Base-by-base conservation (phyloP, 2,888 invertebrate species). In the Augiades crinisus region DNA sequence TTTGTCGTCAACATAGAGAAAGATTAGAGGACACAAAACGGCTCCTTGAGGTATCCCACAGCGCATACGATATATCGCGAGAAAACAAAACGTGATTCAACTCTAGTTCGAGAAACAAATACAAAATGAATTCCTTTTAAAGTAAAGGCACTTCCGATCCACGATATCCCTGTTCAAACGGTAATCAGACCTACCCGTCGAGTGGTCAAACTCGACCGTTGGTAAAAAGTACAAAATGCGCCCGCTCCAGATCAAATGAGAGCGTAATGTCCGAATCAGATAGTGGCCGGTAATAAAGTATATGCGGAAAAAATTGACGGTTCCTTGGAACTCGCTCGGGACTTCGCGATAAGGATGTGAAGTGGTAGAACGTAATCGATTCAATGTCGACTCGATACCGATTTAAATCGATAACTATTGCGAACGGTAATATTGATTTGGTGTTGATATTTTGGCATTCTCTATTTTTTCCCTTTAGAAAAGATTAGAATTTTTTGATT, bases 161-260 rank as follows among this genome's bases (percentile, higher is more conserved):
- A 60, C 55, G 57, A 54, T 8, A 60, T 62, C 57, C n/a, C 1
- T 8, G 58, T 24, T 16, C 41, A 41, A 52, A 24, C 14, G 30
- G 36, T 51, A 45, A 40, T 50, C 53, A 65, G 60, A 64, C 72
- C 74, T 56, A 61, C 61, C 55, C 63, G 68, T 65, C 65, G 55
- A 64, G 68, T 62, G 70, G 69, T 67, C 60, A 70, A 74, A 70
- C 67, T 65, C 62, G 70, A 62, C 67, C 60, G 67, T 61, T 64
- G 72, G 70, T 67, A 63, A 64, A 67, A 62, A 55, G 71, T 67
- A 63, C 61, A 68, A 62, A 55, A 62, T 63, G 60, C 62, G 85
- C 81, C 80, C 83, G 86, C 82, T 81, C 84, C 84, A 85, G 82
- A 81, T 86, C 77, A 83, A 86, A 85, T 81, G 79, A 78, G 49